Evolutionary conservation across 2,888 invertebrate species (phyloP).

Genomic region (Drepanosiphum platanoidis): DNA sequence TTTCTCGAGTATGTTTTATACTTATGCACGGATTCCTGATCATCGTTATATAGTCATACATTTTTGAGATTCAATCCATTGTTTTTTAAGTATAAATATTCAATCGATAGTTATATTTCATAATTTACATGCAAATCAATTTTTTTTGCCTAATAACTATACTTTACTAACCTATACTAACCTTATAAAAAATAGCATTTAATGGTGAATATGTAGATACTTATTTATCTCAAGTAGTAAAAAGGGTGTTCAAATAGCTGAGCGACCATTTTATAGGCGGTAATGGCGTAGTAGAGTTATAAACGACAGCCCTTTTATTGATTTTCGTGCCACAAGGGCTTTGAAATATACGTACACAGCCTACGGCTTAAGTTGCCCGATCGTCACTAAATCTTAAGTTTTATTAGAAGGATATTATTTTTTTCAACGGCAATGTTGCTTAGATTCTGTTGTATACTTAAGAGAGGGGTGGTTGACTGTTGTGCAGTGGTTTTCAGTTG

Average conservation of each 20-base stretch:
- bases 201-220: background rate
- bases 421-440: too few species aligned
- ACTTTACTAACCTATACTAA: background rate
- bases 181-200: background rate
- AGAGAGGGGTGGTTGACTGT: too few species aligned
- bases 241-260: background rate
- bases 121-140: too few species aligned
- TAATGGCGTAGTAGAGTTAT: background rate
- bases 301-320: background rate
- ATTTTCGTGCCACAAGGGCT: background rate
- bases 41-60: background rate
- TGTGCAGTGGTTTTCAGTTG: too few species aligned
- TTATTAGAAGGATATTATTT: too few species aligned
- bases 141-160: too few species aligned
- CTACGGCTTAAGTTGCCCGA: too few species aligned
- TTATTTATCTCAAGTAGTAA: background rate
- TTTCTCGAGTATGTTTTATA: too few species aligned
- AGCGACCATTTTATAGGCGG: background rate
- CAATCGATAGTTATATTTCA: background rate
- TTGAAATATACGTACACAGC: background rate
- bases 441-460: too few species aligned
- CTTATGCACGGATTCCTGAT: too few species aligned
- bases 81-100: background rate
- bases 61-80: background rate
- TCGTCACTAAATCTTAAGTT: too few species aligned